A percentile compares a stretch with the other conserved stretches of the same genome.
Conservation (phyloP, 2,888 invertebrate species). For the Yponomeuta evonymella region DNA sequence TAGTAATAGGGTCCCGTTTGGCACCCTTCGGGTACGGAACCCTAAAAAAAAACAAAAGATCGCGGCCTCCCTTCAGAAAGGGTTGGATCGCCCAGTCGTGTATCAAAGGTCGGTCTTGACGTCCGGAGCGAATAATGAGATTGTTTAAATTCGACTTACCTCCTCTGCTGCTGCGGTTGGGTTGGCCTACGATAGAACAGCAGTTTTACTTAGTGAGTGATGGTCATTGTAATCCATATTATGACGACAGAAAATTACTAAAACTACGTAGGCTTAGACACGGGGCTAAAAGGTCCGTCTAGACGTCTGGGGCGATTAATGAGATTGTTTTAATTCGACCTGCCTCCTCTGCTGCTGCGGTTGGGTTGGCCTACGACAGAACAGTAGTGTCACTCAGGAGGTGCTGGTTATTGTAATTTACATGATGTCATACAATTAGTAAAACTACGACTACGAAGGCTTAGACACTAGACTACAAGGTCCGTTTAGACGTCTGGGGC, state of each 20-base stretch:
- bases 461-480: no score
- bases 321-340: conserved; percentile 57
- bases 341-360: conserved; percentile 27
- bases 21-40: background rate
- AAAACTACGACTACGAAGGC: no score
- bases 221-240: background rate
- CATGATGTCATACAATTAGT: no score
- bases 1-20: no score
- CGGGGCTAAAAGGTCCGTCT: conserved; percentile 19
- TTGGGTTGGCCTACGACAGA: background rate
- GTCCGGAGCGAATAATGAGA: conserved; percentile 43
- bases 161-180: conserved; percentile 16
- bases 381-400: background rate
- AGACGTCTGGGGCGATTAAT: conserved; percentile 40
- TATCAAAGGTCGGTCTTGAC: conserved; percentile 28
- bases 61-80: background rate
- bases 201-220: background rate
- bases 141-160: conserved; percentile 55
- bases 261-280: no score
- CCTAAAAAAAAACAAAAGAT: background rate
- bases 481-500: no score
- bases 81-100: conserved; percentile 25
- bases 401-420: background rate
- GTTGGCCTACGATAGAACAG: background rate
- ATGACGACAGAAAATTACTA: no score